Evolutionary conservation across 1,140 invertebrate species (phyloP).

Genomic region (Branchinecta lynchi): DNA sequence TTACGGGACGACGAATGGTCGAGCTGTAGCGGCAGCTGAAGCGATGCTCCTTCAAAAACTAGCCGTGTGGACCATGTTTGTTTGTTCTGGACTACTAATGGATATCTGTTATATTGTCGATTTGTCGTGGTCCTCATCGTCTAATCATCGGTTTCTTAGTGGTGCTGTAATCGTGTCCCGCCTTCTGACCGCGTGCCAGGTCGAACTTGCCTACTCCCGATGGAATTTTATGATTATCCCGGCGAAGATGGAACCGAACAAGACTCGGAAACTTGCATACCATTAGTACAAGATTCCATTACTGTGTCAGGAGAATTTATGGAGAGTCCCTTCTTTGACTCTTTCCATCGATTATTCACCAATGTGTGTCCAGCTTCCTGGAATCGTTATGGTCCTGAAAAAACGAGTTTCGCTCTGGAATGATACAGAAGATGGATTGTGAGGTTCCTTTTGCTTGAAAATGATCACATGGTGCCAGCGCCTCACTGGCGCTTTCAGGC

Average conservation of each 20-base stretch:
- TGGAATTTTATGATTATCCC: constrained; percentile 2
- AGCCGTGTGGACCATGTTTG: no score
- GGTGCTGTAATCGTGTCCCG: no score
- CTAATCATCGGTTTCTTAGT: no score
- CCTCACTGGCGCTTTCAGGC: not conserved
- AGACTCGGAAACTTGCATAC: not conserved
- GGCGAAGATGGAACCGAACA: not conserved
- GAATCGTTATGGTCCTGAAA: not conserved
- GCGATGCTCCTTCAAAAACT: no score
- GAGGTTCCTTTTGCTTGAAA: not conserved
- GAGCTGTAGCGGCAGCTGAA: no score
- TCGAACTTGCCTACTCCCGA: not conserved
- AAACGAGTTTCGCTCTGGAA: constrained; percentile 3
- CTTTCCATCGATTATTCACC: not conserved
- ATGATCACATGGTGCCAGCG: not conserved
- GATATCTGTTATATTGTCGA: no score
- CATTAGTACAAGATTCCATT: constrained; percentile 1
- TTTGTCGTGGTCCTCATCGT: no score
- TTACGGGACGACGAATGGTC: no score
- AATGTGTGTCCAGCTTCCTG: constrained; percentile 3
- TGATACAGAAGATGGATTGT: constrained; percentile 7
- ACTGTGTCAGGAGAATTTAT: constrained; percentile 9
- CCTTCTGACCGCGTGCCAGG: no score
- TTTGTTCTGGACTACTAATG: no score
- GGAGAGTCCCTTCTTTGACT: not conserved